A percentile compares a stretch with the other conserved stretches of the same genome.
Conservation (phyloP, 2,797 vertebrate genomes). For the Crenichthys baileyi region DNA sequence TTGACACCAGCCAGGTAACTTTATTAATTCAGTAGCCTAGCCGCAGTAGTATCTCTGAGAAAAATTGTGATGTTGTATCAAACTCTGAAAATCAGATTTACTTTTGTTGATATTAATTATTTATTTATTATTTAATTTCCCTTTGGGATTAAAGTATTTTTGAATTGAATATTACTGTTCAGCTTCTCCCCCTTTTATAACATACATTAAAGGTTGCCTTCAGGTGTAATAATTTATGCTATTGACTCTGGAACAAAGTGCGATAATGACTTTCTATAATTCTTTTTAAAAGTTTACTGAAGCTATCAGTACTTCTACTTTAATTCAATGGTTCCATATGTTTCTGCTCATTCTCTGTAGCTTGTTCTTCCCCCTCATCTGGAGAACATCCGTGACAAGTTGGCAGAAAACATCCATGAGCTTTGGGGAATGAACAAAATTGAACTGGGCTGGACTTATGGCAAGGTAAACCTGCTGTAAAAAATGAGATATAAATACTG, state of each 20-base stretch:
- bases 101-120: too few species aligned
- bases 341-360: conserved; percentile 68
- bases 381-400: conserved; percentile 94
- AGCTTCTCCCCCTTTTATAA: background rate
- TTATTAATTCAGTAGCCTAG: background rate
- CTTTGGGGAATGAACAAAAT: conserved; percentile 99
- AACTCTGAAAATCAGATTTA: too few species aligned
- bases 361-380: conserved; percentile 93
- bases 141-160: too few species aligned
- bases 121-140: too few species aligned
- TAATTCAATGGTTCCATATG: conserved; percentile 31
- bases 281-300: conserved; percentile 4
- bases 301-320: background rate
- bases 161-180: background rate
- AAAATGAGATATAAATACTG: background rate
- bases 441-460: conserved; percentile 96
- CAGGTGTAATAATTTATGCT: background rate
- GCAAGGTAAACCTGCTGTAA: conserved; percentile 84
- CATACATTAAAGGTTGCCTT: background rate
- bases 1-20: conserved; percentile 94
- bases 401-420: conserved; percentile 99
- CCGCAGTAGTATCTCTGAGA: background rate
- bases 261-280: background rate
- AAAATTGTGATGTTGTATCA: background rate
- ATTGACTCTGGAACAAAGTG: background rate